Evolutionary conservation across 2,888 invertebrate species (phyloP), one percentile per base, ranked within the genome.

Genomic region (Cyclophora punctaria): DNA sequence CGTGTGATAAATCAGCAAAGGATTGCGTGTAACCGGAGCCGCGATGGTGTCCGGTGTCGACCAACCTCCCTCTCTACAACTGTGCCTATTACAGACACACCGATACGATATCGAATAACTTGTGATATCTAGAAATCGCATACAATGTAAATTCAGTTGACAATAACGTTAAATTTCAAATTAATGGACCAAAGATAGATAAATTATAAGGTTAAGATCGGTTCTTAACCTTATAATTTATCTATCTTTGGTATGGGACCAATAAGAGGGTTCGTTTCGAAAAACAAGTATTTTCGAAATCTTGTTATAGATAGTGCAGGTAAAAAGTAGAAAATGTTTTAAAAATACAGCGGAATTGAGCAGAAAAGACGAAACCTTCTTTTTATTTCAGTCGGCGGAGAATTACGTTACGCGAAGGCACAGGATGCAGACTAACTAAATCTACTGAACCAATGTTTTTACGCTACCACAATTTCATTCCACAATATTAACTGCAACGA

Each of bases 11-110:
- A 72, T 69, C 64, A 68, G 64, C 67, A 69, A 73, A 73, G 67
- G 69, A 78, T 77, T 80, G 82, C 73, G 77, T 83, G 85, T 75
- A 84, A 86, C 70, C 66, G 56, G 78, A 86, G 64, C 69, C 62
- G 57, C 44, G 52, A 41, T 50, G 68, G 81, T 83, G 67, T 86
- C 80, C 57, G 67, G 62, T 86, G 62, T 71, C 81, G 58, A 73
- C 75, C 76, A 73, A 75, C 73, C 73, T 71, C 67, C 67, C 71
- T 70, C 69, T 67, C 73, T 73, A 72, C 67, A 66, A 64, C 65
- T 69, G 57, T 66, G 58, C 37, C 37, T 62, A 69, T 60, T 62
- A 57, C 63, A 58, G 66, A 60, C 65, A 62, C 56, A 49, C 51
- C 49, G 59, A 58, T 54, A 63, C 50, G 55, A 69, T 72, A 73